These are phyloP conservation scores for Limanda limanda DNA, from an alignment of 2,113 vertebrate genomes.

Conservation along the genomic window DNA sequence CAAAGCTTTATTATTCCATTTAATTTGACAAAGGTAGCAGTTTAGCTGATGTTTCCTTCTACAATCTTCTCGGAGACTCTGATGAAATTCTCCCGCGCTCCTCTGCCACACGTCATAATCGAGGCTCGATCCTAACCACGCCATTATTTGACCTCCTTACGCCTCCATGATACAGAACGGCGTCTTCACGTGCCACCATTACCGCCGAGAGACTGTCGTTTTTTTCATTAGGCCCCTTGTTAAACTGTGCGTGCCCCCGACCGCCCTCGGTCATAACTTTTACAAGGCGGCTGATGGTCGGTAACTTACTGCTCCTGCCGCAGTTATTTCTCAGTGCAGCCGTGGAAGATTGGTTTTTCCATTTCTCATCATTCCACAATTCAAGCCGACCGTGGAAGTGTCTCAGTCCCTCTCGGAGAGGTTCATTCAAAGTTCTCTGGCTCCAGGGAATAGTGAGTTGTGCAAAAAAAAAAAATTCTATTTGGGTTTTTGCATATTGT, in stretches of 20 bases:
- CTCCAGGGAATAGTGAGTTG: constrained; percentile 28
- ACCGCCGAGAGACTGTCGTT: constrained; percentile 23
- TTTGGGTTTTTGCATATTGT: not conserved
- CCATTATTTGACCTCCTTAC: not conserved
- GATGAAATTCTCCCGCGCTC: not conserved
- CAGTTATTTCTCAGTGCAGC: constrained; percentile 61
- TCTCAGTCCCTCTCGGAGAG: constrained; percentile 22
- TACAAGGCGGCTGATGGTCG: constrained; percentile 55
- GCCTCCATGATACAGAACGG: constrained; percentile 6
- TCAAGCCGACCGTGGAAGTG: constrained; percentile 49
- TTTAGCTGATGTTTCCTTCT: not conserved
- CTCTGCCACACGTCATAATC: not conserved
- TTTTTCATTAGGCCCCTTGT: constrained; percentile 54
- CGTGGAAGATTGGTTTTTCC: constrained; percentile 63
- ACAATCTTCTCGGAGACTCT: too few relatives aligned
- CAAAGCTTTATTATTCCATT: too few relatives aligned
- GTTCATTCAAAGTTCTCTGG: constrained; percentile 46
- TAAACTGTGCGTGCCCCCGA: constrained; percentile 22
- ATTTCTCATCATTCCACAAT: constrained; percentile 63
- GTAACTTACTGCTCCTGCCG: constrained; percentile 52
- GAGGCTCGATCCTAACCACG: not conserved
- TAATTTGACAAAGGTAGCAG: too few relatives aligned
- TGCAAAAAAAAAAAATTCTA: too few relatives aligned
- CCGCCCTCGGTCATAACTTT: constrained; percentile 53
- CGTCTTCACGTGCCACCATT: constrained; percentile 15